Evolutionary conservation across 2,113 vertebrate genomes (phyloP).

Genomic region (Micromys minutus): DNA sequence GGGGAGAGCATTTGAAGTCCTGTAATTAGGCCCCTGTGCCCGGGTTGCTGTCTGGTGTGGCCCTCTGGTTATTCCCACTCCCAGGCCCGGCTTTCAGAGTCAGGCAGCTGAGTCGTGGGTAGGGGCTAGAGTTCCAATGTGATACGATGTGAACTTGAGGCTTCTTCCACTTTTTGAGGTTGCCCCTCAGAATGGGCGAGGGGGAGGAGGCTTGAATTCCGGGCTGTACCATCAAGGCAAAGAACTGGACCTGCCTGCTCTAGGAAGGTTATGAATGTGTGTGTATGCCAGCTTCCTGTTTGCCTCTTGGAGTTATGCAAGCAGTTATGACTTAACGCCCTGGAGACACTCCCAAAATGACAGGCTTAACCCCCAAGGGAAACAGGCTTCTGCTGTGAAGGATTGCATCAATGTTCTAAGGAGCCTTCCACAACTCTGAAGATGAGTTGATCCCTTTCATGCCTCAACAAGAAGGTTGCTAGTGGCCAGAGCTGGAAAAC

Average conservation of each 20-base stretch:
- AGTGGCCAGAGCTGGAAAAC: constrained; percentile 50
- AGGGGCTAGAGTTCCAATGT: not conserved
- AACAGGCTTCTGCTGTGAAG: constrained; percentile 77
- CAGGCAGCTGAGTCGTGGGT: constrained; percentile 23
- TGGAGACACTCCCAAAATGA: constrained; percentile 80
- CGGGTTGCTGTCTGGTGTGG: constrained; percentile 76
- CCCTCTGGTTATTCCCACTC: not conserved
- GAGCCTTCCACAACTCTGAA: constrained; percentile 62
- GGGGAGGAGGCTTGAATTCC: constrained; percentile 5
- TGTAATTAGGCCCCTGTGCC: constrained; percentile 77
- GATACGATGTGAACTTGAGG: constrained; percentile 35
- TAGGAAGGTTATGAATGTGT: constrained; percentile 64
- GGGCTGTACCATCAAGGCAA: not conserved
- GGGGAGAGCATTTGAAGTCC: constrained; percentile 82
- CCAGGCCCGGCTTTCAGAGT: not conserved
- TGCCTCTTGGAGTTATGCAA: constrained; percentile 69
- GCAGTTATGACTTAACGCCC: constrained; percentile 64
- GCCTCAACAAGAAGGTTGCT: constrained; percentile 37
- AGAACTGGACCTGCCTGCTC: not conserved
- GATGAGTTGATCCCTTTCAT: constrained; percentile 34
- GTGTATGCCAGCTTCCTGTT: constrained; percentile 67
- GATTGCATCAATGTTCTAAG: constrained; percentile 75
- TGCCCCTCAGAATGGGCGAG: not conserved
- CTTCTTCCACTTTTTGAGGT: not conserved
- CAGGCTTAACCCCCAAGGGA: constrained; percentile 67